Evolutionary conservation across 1,140 invertebrate genomes (phyloP).

Genomic region (Sesamia nonagrioides): DNA sequence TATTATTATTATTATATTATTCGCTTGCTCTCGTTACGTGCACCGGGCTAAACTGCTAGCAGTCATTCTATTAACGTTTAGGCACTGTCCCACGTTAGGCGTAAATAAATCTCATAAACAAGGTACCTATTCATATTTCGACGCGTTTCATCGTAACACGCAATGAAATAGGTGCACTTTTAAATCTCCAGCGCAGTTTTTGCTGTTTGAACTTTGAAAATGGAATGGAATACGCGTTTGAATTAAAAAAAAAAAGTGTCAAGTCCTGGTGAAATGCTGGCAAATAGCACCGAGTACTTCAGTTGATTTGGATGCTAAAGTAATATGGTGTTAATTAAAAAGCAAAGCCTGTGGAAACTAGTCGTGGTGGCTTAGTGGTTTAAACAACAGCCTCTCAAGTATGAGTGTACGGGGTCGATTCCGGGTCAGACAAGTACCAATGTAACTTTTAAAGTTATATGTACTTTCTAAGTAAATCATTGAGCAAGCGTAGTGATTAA

Average conservation of each 20-base stretch:
- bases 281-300: not conserved
- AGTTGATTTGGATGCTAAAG: not conserved
- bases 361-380: no score
- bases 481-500: no score
- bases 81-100: conserved; percentile 39
- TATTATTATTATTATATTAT: not conserved
- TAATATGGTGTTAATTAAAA: not conserved
- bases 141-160: conserved; percentile 15
- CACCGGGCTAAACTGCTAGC: not conserved
- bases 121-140: conserved; percentile 38
- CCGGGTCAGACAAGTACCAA: no score
- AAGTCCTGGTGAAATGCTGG: not conserved
- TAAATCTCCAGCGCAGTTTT: not conserved
- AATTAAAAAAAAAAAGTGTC: not conserved
- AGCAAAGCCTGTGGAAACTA: no score
- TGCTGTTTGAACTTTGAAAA: conserved; percentile 16
- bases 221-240: not conserved
- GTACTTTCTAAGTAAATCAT: no score
- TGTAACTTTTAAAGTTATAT: no score
- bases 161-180: conserved; percentile 11
- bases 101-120: conserved; percentile 40
- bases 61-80: conserved; percentile 42
- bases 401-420: no score
- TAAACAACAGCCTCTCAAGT: no score
- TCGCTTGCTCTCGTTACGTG: conserved; percentile 3